These are phyloP conservation scores for Scaptomyza cyrtandrae DNA, from an alignment of 2,888 invertebrate genomes.

Conservation along the genomic window DNA sequence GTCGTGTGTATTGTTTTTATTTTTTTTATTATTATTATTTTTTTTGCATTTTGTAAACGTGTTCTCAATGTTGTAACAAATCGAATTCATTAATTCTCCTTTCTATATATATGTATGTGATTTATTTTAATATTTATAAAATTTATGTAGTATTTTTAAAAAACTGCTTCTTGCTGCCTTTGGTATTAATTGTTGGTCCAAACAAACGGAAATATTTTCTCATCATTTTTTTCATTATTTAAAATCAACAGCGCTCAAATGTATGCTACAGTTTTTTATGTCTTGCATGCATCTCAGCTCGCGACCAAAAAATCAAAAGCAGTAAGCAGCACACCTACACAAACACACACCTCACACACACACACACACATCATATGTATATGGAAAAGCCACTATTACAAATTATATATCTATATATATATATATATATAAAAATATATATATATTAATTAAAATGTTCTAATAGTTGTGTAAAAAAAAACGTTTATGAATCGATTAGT, in stretches of 20 bases:
- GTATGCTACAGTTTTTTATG: slow-evolving; percentile 68
- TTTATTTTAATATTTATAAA: slow-evolving; percentile 26
- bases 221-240: slow-evolving; percentile 8
- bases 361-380: slow-evolving; percentile 57
- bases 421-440: slow-evolving; percentile 3
- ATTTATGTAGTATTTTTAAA: slow-evolving; percentile 37
- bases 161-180: slow-evolving; percentile 60
- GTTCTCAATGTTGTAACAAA: slow-evolving; percentile 53
- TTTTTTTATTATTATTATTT: slow-evolving; percentile 5
- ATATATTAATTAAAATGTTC: slow-evolving; percentile 5
- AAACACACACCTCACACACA: slow-evolving; percentile 18
- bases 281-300: slow-evolving; percentile 58
- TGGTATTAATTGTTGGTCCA: slow-evolving; percentile 32
- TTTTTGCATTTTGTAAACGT: slow-evolving; percentile 57
- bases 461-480: slow-evolving; percentile 58
- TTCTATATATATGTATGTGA: slow-evolving; percentile 18
- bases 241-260: slow-evolving; percentile 52
- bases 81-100: slow-evolving; percentile 28
- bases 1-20: slow-evolving; percentile 38
- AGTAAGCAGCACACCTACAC: slow-evolving; percentile 43
- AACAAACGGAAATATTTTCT: slow-evolving; percentile 2
- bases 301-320: slow-evolving; percentile 34
- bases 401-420: slow-evolving; percentile 43
- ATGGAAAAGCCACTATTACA: slow-evolving; percentile 76
- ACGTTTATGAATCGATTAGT: slow-evolving; percentile 82